phyloP scores from a whole-genome alignment of 2,888 invertebrate species.

The Ochropacha duplaris region DNA sequence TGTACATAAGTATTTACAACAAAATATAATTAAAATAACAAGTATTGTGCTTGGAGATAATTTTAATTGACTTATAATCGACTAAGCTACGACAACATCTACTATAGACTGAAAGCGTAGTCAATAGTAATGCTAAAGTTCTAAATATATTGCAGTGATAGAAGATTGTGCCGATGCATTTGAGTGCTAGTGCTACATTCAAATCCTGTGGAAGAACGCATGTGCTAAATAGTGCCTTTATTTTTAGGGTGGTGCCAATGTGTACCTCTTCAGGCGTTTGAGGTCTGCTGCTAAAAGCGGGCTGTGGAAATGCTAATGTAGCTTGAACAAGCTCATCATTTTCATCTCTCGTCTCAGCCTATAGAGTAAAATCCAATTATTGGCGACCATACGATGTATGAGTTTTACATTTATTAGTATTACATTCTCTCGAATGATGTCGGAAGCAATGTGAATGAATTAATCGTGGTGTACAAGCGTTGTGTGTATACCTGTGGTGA shows the following conservation, averaged over 20 bases:
- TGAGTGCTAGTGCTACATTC: slow-evolving; percentile 41
- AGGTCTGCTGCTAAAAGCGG: slow-evolving; percentile 64
- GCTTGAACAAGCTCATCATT: slow-evolving; percentile 59
- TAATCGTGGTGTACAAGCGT: neutral
- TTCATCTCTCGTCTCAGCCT: slow-evolving; percentile 68
- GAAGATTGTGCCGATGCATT: slow-evolving; percentile 46
- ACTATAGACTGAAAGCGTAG: neutral
- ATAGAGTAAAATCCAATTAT: slow-evolving; percentile 66
- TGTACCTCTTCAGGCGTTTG: slow-evolving; percentile 71
- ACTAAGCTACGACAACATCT: neutral
- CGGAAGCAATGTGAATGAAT: slow-evolving; percentile 5
- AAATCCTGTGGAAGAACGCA: slow-evolving; percentile 26
- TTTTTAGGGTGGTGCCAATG: slow-evolving; percentile 41
- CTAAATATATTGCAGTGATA: neutral
- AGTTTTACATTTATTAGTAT: neutral
- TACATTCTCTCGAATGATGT: slow-evolving; percentile 6
- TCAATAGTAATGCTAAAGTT: neutral
- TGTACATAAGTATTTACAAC: slow-evolving; percentile 3
- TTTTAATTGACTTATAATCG: neutral
- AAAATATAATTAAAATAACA: neutral
- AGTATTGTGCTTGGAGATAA: neutral
- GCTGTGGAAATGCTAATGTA: slow-evolving; percentile 67
- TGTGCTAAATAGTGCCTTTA: slow-evolving; percentile 20
- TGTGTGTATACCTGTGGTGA: slow-evolving; percentile 64
- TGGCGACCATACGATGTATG: slow-evolving; percentile 64